These are phyloP conservation scores for Euglossa dilemma DNA, from an alignment of 1,140 invertebrate genomes.

Conservation along the genomic window DNA sequence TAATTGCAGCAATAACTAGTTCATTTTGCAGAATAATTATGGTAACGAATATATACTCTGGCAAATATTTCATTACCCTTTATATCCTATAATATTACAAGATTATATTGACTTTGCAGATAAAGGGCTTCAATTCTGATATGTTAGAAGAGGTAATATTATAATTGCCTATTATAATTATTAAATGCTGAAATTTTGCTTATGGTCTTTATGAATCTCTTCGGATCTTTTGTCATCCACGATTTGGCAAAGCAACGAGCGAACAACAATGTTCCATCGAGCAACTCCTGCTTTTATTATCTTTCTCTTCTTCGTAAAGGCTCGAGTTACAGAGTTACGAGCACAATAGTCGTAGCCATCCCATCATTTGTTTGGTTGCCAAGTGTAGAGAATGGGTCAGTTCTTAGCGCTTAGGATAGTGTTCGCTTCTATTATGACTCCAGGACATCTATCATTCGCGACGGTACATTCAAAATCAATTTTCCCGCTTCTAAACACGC, in stretches of 20 bases:
- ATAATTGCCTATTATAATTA: too few relatives aligned
- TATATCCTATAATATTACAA: too few relatives aligned
- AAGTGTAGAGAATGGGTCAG: constrained; percentile 52
- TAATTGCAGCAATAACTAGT: too few relatives aligned
- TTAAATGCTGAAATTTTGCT: too few relatives aligned
- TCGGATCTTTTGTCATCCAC: background rate
- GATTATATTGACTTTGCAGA: background rate
- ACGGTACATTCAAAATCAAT: constrained; percentile 41
- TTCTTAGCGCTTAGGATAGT: constrained; percentile 40
- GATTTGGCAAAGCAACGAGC: constrained; percentile 26
- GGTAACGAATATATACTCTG: background rate
- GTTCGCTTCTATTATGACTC: constrained; percentile 31
- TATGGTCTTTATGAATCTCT: background rate
- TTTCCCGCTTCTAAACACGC: background rate
- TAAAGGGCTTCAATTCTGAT: too few relatives aligned
- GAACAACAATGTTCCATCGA: background rate
- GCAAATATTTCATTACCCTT: background rate
- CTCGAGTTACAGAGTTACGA: constrained; percentile 60
- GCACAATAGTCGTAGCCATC: constrained; percentile 52
- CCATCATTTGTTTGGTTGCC: constrained; percentile 64
- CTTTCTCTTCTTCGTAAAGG: constrained; percentile 41
- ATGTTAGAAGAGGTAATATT: too few relatives aligned
- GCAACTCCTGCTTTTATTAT: constrained; percentile 59
- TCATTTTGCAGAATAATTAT: background rate
- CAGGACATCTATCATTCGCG: constrained; percentile 43